These are phyloP conservation scores for Palaemon carinicauda DNA, from an alignment of 1,140 invertebrate species.

Conservation along the genomic window DNA sequence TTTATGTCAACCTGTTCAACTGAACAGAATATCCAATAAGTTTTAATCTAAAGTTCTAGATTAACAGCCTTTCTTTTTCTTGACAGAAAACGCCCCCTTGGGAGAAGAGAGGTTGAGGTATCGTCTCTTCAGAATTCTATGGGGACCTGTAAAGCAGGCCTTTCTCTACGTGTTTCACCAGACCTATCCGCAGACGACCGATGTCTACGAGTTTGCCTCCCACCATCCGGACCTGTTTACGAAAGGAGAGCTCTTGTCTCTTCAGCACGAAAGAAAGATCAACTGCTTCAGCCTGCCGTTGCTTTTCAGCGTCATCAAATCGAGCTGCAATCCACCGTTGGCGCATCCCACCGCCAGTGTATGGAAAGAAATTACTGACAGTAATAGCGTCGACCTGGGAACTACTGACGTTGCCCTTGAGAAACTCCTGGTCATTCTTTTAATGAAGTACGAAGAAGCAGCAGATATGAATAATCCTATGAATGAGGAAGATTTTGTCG, in stretches of 20 bases:
- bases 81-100: neutral
- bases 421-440: neutral
- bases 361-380: neutral
- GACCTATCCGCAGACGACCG: neutral
- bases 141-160: neutral
- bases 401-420: neutral
- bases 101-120: neutral
- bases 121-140: neutral
- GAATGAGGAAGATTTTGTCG: neutral
- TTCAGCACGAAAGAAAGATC: neutral
- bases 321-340: neutral
- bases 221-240: neutral
- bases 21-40: no score
- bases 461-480: neutral
- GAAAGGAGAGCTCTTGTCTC: neutral
- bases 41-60: no score
- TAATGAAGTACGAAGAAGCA: neutral
- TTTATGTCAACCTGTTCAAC: no score
- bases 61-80: neutral
- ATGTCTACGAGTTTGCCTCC: neutral
- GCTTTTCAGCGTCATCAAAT: neutral
- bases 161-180: constrained; percentile 12
- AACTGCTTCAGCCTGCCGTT: neutral
- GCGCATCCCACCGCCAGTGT: neutral
- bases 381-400: neutral